Conservation (phyloP, 2,113 vertebrate species). For the Pterocles gutturalis region DNA sequence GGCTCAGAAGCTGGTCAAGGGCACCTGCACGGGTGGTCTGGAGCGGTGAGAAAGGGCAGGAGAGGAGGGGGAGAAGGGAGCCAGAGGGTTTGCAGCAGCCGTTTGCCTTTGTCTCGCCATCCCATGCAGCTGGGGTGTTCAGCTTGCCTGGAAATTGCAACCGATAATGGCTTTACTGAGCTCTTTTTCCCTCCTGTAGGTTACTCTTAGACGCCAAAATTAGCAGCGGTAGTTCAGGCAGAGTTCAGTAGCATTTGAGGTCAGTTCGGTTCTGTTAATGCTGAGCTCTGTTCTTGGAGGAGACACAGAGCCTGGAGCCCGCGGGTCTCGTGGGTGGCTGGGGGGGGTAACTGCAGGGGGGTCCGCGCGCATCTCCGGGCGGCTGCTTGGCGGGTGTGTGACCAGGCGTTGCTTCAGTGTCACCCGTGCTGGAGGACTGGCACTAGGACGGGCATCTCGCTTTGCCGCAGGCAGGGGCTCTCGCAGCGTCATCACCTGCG, state of each 20-base stretch:
- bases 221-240: conserved; percentile 33
- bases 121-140: neutral
- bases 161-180: neutral
- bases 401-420: neutral
- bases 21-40: neutral
- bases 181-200: neutral
- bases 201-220: neutral
- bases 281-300: neutral
- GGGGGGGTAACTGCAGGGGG: neutral
- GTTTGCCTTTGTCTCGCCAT: rapidly evolving
- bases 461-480: neutral
- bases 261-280: neutral
- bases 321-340: rapidly evolving
- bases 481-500: rapidly evolving
- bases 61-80: neutral
- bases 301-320: rapidly evolving
- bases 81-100: neutral
- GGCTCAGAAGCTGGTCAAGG: neutral
- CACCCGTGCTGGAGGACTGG: neutral
- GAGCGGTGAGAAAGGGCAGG: neutral
- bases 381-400: rapidly evolving
- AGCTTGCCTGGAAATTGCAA: neutral
- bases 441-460: neutral
- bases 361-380: rapidly evolving
- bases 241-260: neutral